phyloP scores from a whole-genome alignment of 2,888 invertebrate genomes.

The Perithous albicinctus region DNA sequence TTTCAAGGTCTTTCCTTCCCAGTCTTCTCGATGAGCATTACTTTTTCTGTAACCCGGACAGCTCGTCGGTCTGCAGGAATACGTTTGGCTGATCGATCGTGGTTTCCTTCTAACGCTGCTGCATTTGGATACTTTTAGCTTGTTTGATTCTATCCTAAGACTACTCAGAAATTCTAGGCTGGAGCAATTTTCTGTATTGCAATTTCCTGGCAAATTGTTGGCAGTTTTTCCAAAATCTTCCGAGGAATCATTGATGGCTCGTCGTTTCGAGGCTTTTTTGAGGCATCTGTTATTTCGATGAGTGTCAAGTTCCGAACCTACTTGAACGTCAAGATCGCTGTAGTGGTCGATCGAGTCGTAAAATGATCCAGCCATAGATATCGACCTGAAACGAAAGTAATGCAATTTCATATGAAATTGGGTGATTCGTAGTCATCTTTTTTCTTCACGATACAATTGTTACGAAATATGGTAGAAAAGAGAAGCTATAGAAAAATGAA shows the following conservation, averaged over 20 bases:
- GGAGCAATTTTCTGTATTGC: background rate
- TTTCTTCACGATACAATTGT: too few relatives aligned
- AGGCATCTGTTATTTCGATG: background rate
- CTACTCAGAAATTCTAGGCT: constrained; percentile 18
- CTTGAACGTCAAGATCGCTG: constrained; percentile 71
- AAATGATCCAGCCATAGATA: constrained; percentile 11
- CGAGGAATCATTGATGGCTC: constrained; percentile 11
- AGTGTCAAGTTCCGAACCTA: constrained; percentile 59
- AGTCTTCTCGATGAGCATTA: constrained; percentile 30
- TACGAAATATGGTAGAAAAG: too few relatives aligned
- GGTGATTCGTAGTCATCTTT: too few relatives aligned
- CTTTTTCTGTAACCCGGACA: constrained; percentile 43
- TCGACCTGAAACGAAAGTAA: constrained; percentile 29
- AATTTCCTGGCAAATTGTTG: constrained; percentile 1
- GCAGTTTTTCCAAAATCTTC: background rate
- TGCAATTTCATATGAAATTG: too few relatives aligned
- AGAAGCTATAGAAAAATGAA: too few relatives aligned
- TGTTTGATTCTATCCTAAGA: constrained; percentile 21
- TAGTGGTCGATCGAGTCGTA: constrained; percentile 30
- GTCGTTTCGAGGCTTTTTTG: constrained; percentile 48
- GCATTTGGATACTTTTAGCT: constrained; percentile 17
- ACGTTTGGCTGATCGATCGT: constrained; percentile 23
- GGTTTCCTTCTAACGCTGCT: constrained; percentile 14
- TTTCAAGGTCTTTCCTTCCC: constrained; percentile 59
- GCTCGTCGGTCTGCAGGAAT: constrained; percentile 43